Conservation (phyloP, 2,113 vertebrate species). For the Rhynchopsitta pachyrhyncha region DNA sequence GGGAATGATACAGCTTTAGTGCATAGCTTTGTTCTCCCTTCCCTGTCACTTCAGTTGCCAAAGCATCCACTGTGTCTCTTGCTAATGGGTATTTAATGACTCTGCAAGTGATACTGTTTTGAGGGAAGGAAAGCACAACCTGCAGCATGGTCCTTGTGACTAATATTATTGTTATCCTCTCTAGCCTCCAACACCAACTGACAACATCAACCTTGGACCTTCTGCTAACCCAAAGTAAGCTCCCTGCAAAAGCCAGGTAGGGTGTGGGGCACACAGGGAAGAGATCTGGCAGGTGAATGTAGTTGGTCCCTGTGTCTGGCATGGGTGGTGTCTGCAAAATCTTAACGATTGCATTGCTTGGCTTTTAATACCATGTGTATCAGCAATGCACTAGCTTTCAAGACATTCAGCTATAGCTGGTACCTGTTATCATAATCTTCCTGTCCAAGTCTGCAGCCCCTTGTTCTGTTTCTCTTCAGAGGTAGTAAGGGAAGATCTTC, state of each 20-base stretch:
- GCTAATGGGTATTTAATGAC: background rate
- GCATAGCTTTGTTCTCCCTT: background rate
- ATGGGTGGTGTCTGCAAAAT: background rate
- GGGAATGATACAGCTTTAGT: background rate
- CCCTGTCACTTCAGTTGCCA: background rate
- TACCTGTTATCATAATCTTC: background rate
- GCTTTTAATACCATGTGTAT: background rate
- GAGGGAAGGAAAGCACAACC: background rate
- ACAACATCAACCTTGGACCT: conserved; percentile 91
- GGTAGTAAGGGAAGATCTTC: background rate
- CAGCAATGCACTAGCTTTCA: background rate
- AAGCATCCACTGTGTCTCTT: background rate
- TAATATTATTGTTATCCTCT: background rate
- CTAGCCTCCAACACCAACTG: conserved; percentile 70
- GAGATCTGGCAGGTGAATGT: background rate
- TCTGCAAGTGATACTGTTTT: background rate
- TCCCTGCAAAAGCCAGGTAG: conserved; percentile 1
- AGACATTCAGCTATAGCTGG: background rate
- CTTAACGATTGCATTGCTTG: background rate
- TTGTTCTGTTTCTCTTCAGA: background rate
- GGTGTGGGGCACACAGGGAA: background rate
- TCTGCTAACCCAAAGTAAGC: conserved; percentile 98
- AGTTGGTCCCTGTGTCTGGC: background rate
- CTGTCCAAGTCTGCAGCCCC: background rate
- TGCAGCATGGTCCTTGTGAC: background rate